phyloP scores from a whole-genome alignment of 64 coral and sea anemone genomes.

The Pachyseris speciosa region DNA sequence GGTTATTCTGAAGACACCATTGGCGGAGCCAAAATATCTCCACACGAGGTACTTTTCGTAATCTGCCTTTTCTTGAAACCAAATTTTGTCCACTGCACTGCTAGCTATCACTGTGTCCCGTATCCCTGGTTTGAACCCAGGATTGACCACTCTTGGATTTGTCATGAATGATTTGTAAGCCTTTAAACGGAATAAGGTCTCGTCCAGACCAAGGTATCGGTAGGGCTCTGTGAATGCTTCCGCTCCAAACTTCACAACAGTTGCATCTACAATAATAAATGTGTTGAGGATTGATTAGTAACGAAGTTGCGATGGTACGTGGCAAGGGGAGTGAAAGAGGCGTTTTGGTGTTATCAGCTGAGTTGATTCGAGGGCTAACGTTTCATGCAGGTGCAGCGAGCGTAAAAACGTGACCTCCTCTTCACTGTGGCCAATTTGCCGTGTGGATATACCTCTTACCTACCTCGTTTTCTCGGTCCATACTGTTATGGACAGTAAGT shows the following conservation, averaged over 20 bases:
- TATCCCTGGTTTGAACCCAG: slow-evolving; percentile 52
- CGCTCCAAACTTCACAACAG: slow-evolving; percentile 56
- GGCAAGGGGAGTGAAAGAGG: neutral
- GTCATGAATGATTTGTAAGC: slow-evolving; percentile 10
- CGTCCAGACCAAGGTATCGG: slow-evolving; percentile 37
- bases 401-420: too few relatives aligned
- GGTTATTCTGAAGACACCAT: too few relatives aligned
- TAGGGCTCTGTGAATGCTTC: slow-evolving; percentile 54
- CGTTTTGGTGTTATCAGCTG: too few relatives aligned
- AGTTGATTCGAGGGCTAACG: too few relatives aligned
- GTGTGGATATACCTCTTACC: too few relatives aligned
- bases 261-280: slow-evolving; percentile 34
- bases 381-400: too few relatives aligned
- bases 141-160: neutral
- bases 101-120: slow-evolving; percentile 47
- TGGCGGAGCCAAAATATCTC: slow-evolving; percentile 64
- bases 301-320: neutral
- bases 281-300: too few relatives aligned
- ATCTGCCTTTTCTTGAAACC: slow-evolving; percentile 32
- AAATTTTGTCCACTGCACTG: slow-evolving; percentile 38
- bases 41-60: slow-evolving; percentile 51
- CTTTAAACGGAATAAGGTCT: neutral
- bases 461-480: too few relatives aligned
- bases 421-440: too few relatives aligned
- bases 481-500: too few relatives aligned